Base-by-base conservation (phyloP, 2,888 invertebrate species). In the Epistrophella euchroma region DNA sequence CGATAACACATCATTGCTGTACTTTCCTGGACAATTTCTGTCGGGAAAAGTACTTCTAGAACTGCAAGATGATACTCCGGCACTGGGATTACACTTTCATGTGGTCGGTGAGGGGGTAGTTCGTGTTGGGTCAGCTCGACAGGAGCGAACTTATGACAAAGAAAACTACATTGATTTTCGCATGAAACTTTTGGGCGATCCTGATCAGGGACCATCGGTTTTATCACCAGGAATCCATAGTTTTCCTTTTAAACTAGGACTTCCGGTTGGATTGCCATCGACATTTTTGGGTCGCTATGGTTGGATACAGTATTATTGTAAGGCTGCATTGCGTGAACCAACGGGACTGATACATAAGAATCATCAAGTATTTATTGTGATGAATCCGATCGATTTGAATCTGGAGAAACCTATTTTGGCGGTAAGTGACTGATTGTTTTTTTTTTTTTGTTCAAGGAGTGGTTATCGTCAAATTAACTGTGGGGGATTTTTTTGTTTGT, bases 121-220 rank as follows among this genome's bases (percentile, higher is more conserved):
- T n/a, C 94, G 97, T 81, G 95, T 97, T 37, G 95, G 96, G 50
- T 96, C 96, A 47, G 95, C 96, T 75, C 94, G 97, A 52, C 96
- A 97, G 90, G 97, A 97, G 91, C 94, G 97, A 89, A 95, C 97
- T 43, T 97, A 96, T 91, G 98, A 98, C 92, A 96, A 97, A 91
- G 98, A 98, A 92, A 98, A 97, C 92, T 98, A 98, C 91, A 98
- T 98, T 90, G 98, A 98, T 93, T 98, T 98, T 92, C 94, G 98
- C 88, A 98, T 98, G 97, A 94, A 97, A 89, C 94, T 98, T 35
- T 94, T 98, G 17, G 98, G 98, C 58, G 98, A 98, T 93, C 73
- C 93, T 95, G 97, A 97, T 89, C 96, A 97, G 91, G 96, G 96
- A 19, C 94, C 97, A 56, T 96, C 97, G 70, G 93, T 97, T 28